These are phyloP conservation scores for Dendrolimus houi DNA, from an alignment of 2,888 invertebrate species.

Conservation along the genomic window DNA sequence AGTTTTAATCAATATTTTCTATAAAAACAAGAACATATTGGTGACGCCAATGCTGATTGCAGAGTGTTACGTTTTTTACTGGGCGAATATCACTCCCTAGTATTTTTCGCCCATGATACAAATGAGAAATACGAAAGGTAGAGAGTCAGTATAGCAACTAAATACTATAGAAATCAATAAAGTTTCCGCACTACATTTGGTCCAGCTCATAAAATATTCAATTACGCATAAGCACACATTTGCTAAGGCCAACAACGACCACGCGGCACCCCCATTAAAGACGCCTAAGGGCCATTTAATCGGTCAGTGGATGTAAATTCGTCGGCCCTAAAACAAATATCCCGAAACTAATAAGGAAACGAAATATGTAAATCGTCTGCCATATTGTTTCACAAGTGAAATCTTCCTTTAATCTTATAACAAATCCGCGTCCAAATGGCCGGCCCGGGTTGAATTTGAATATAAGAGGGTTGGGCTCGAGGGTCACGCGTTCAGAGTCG, in stretches of 20 bases:
- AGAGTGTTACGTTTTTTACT: not conserved
- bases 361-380: constrained; percentile 76
- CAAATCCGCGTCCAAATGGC: constrained; percentile 77
- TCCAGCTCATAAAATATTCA: constrained; percentile 72
- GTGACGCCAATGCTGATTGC: not conserved
- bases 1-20: too few relatives aligned
- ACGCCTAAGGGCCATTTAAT: constrained; percentile 77
- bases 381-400: constrained; percentile 77
- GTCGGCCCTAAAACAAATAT: constrained; percentile 74
- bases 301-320: constrained; percentile 77
- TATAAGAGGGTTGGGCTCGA: constrained; percentile 62
- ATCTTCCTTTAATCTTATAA: constrained; percentile 78
- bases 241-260: constrained; percentile 73
- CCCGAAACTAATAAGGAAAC: constrained; percentile 77
- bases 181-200: constrained; percentile 59
- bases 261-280: constrained; percentile 76
- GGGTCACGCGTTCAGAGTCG: constrained; percentile 56
- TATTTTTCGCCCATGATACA: too few relatives aligned
- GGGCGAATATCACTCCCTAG: too few relatives aligned
- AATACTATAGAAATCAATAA: constrained; percentile 49
- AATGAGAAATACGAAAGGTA: not conserved
- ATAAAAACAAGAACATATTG: too few relatives aligned
- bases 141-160: not conserved
- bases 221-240: constrained; percentile 76
- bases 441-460: constrained; percentile 70